Percentiles rank a stretch among this genome's conserved stretches.
Conservation (phyloP, 2,113 vertebrate species). For the Datnioides undecimradiatus region DNA sequence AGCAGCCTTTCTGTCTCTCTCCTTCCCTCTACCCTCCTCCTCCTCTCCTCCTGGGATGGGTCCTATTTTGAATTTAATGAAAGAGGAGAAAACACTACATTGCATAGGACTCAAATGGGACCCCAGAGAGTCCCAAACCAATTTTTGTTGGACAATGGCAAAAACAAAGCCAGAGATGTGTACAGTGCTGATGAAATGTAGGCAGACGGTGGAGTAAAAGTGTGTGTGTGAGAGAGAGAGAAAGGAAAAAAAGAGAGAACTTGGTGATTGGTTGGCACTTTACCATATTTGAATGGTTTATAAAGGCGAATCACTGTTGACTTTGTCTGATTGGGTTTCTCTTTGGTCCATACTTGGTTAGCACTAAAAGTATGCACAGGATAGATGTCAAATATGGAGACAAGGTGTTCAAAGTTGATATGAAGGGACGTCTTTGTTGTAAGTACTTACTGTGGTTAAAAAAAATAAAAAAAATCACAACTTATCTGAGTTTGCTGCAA, state of each 20-base stretch:
- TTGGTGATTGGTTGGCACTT: background rate
- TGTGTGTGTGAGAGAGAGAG: slow-evolving; percentile 49
- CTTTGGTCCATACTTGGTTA: background rate
- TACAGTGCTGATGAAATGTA: slow-evolving; percentile 61
- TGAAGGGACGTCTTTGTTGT: background rate
- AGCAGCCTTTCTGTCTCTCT: slow-evolving; percentile 13
- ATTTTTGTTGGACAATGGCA: slow-evolving; percentile 69
- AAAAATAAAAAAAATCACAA: background rate
- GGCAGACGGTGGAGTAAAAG: slow-evolving; percentile 63
- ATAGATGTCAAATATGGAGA: background rate
- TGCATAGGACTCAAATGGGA: slow-evolving; percentile 72
- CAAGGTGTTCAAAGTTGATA: slow-evolving; percentile 30
- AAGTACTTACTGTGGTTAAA: background rate
- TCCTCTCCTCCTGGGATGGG: slow-evolving; percentile 57
- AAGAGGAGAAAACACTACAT: slow-evolving; percentile 77
- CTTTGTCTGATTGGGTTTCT: background rate
- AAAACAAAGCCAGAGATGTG: slow-evolving; percentile 72
- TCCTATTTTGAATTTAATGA: slow-evolving; percentile 77
- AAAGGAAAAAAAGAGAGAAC: slow-evolving; percentile 35
- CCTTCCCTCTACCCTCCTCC: background rate
- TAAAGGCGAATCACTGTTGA: background rate
- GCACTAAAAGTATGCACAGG: background rate
- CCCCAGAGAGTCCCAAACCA: slow-evolving; percentile 79
- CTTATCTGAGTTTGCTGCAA: slow-evolving; percentile 2
- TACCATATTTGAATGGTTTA: background rate